phyloP scores from a whole-genome alignment of 2,797 vertebrate genomes.

The Stomatorhinus walkeri region DNA sequence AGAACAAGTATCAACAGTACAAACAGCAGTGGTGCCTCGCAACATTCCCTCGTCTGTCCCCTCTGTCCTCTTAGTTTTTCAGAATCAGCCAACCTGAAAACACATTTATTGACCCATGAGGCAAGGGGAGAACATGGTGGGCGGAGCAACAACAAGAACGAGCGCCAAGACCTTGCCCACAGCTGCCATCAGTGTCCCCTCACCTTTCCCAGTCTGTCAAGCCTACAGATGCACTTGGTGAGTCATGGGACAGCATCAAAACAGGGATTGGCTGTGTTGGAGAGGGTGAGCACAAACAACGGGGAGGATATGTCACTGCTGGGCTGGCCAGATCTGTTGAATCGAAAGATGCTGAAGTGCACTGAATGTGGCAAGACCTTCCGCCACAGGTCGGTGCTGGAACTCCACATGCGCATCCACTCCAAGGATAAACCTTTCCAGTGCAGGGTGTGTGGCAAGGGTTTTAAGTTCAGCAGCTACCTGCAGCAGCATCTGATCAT shows the following conservation, averaged over 20 bases:
- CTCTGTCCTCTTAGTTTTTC: conserved; percentile 55
- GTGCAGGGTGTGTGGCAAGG: conserved; percentile 66
- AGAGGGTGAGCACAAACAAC: conserved; percentile 28
- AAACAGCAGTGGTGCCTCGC: conserved; percentile 38
- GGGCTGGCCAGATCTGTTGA: conserved; percentile 36
- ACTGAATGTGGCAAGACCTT: conserved; percentile 64
- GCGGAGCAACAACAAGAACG: conserved; percentile 39
- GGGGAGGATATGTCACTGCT: conserved; percentile 28
- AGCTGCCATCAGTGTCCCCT: conserved; percentile 58
- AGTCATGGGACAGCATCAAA: conserved; percentile 51
- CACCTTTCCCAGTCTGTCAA: conserved; percentile 51
- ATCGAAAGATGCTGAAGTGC: conserved; percentile 56
- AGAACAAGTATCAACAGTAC: conserved; percentile 37
- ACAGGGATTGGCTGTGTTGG: conserved; percentile 30
- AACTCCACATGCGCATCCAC: conserved; percentile 71
- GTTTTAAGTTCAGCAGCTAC: conserved; percentile 68
- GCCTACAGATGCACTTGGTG: conserved; percentile 52
- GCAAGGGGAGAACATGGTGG: conserved; percentile 50
- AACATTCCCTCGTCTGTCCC: conserved; percentile 55
- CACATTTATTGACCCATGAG: conserved; percentile 66
- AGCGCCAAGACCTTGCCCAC: conserved; percentile 45
- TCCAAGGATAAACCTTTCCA: conserved; percentile 66
- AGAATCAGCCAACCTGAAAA: conserved; percentile 52
- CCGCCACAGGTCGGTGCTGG: conserved; percentile 66
- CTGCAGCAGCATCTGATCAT: conserved; percentile 70